phyloP scores from a whole-genome alignment of 2,113 vertebrate genomes.

The Heterotis niloticus region DNA sequence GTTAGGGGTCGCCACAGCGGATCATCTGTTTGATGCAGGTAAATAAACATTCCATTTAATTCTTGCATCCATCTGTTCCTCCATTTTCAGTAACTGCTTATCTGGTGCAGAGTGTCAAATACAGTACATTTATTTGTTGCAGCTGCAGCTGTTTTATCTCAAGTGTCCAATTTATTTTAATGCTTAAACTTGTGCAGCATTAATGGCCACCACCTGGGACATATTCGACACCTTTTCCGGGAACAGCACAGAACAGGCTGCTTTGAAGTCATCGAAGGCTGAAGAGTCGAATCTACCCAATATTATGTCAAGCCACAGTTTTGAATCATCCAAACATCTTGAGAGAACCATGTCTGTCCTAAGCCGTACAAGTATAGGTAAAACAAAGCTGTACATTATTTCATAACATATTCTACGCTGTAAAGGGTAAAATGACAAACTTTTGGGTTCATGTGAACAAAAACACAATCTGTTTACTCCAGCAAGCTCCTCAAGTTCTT shows the following conservation, averaged over 20 bases:
- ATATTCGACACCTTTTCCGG: slow-evolving; percentile 56
- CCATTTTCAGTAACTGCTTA: no score
- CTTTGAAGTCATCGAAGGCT: neutral
- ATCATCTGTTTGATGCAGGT: no score
- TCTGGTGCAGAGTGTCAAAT: no score
- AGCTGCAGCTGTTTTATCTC: neutral
- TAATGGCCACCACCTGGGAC: slow-evolving; percentile 71
- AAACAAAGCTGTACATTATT: neutral
- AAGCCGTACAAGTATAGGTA: slow-evolving; percentile 63
- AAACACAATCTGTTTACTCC: slow-evolving; percentile 3
- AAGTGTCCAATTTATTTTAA: neutral
- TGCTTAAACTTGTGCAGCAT: slow-evolving; percentile 48
- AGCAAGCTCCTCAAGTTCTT: slow-evolving; percentile 58
- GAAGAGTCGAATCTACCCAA: slow-evolving; percentile 1
- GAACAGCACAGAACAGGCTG: slow-evolving; percentile 19
- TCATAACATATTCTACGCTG: neutral
- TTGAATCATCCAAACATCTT: slow-evolving; percentile 8
- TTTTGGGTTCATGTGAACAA: neutral
- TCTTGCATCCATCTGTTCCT: no score
- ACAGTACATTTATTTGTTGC: neutral
- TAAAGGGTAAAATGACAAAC: neutral
- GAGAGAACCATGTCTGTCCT: slow-evolving; percentile 33
- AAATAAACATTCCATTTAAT: neutral
- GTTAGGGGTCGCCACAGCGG: no score
- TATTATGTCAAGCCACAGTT: slow-evolving; percentile 22